Evolutionary conservation across 2,113 vertebrate genomes (phyloP).

Genomic region (Syrmaticus mikado): DNA sequence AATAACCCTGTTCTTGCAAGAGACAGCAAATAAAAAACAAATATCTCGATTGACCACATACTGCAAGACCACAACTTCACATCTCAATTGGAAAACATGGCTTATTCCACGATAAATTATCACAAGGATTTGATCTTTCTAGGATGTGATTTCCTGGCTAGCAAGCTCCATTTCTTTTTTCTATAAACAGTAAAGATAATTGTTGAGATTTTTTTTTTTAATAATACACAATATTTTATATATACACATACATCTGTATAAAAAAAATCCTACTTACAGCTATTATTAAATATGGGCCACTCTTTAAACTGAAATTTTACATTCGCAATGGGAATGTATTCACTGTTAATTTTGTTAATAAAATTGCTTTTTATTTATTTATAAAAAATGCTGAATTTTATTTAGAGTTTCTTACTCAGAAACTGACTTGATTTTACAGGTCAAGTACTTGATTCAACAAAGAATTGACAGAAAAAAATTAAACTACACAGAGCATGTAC

Average conservation of each 20-base stretch:
- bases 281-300: neutral
- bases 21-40: conserved; percentile 52
- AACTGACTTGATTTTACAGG: neutral
- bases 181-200: conserved; percentile 19
- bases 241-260: fast-evolving
- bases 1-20: conserved; percentile 59
- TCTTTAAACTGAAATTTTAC: neutral
- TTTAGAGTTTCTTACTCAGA: neutral
- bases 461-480: neutral
- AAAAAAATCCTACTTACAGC: neutral
- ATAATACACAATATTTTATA: neutral
- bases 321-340: neutral
- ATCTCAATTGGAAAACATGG: conserved; percentile 32
- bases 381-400: neutral
- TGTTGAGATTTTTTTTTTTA: neutral
- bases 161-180: neutral
- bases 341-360: neutral
- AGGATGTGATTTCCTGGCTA: conserved; percentile 40
- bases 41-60: conserved; percentile 48
- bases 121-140: conserved; percentile 54
- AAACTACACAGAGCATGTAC: neutral
- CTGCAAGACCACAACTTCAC: conserved; percentile 31
- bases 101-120: conserved; percentile 46
- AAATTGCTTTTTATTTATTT: neutral
- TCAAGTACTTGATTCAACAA: neutral